Conservation (phyloP, 1,140 invertebrate species). For the Listronotus oregonensis region DNA sequence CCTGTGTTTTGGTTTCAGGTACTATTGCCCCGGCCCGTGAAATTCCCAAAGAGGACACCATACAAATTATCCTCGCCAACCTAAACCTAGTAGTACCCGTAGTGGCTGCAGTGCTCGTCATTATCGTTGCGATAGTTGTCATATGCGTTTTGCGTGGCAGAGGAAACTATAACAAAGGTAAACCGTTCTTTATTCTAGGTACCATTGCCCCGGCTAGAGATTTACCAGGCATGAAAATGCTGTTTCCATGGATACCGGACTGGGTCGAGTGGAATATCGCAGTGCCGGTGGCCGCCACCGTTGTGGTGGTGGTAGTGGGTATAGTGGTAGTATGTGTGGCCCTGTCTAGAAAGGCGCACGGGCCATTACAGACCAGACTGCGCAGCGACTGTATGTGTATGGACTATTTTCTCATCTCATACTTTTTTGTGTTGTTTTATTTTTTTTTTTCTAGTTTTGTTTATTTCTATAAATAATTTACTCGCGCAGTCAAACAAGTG, state of each 20-base stretch:
- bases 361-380: constrained; percentile 75
- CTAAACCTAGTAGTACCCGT: constrained; percentile 94
- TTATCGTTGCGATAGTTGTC: constrained; percentile 89
- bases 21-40: constrained; percentile 89
- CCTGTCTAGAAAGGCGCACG: constrained; percentile 72
- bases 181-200: constrained; percentile 63
- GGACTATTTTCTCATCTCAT: constrained; percentile 31
- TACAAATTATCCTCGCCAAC: constrained; percentile 83
- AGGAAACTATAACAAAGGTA: constrained; percentile 83
- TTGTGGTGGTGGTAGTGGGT: constrained; percentile 85
- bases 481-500: too few species aligned
- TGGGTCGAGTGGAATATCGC: constrained; percentile 87
- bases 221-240: constrained; percentile 60
- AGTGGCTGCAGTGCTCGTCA: constrained; percentile 87
- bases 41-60: constrained; percentile 79
- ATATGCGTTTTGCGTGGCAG: constrained; percentile 87
- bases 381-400: constrained; percentile 68
- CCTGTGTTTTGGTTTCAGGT: constrained; percentile 73
- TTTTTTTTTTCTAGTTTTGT: constrained; percentile 15
- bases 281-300: constrained; percentile 80
- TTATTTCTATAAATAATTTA: not conserved
- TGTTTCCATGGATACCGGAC: constrained; percentile 80
- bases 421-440: constrained; percentile 10
- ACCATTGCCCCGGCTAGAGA: constrained; percentile 77
- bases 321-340: constrained; percentile 88